phyloP scores from a whole-genome alignment of 1,140 invertebrate species.

The Apis dorsata region DNA sequence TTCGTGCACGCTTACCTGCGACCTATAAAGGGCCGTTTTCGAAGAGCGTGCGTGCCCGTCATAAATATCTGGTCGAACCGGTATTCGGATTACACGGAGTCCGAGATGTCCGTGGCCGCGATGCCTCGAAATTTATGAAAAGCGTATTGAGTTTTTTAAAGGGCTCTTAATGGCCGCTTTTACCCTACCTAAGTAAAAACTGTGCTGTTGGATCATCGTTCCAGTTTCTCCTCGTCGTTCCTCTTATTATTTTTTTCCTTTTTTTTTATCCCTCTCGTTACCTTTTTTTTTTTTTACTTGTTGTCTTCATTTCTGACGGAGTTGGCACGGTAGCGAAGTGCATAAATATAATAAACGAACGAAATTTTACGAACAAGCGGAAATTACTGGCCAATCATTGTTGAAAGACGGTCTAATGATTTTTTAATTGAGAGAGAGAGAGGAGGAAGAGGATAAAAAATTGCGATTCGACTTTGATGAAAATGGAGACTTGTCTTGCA shows the following conservation, averaged over 20 bases:
- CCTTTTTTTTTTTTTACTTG: neutral
- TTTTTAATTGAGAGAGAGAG: too few relatives aligned
- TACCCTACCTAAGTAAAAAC: neutral
- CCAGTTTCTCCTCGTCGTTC: neutral
- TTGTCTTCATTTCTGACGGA: neutral
- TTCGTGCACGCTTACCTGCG: neutral
- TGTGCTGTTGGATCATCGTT: neutral
- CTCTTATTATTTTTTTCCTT: neutral
- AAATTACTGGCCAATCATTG: neutral
- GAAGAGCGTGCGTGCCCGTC: conserved; percentile 15
- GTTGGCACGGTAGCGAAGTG: neutral
- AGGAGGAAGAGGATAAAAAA: too few relatives aligned
- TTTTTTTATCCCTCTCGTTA: neutral
- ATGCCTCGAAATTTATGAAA: conserved; percentile 31
- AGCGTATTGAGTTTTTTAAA: conserved; percentile 22
- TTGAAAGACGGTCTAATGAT: neutral
- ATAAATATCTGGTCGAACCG: conserved; percentile 10
- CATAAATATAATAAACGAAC: too few relatives aligned
- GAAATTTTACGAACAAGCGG: neutral
- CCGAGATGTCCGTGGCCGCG: neutral
- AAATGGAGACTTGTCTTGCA: too few relatives aligned
- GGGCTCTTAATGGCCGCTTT: conserved; percentile 7
- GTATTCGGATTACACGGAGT: conserved; percentile 8
- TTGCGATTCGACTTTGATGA: too few relatives aligned
- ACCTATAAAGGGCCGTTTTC: conserved; percentile 33